Evolutionary conservation across 1,140 invertebrate species (phyloP).

Genomic region (Euschistus heros): DNA sequence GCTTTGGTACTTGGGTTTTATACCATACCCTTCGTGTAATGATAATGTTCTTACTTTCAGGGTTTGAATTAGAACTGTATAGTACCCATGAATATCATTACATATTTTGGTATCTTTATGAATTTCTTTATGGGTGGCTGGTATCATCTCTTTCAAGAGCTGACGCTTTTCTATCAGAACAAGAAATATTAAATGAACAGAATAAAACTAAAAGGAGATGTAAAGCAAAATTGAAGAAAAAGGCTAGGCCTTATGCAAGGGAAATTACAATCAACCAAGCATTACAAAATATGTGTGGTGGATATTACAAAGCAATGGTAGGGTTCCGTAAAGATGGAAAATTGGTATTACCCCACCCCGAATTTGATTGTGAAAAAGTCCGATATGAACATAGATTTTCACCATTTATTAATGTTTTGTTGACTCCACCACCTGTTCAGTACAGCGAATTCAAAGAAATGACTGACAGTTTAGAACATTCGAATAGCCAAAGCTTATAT

Average conservation of each 20-base stretch:
- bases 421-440: constrained; percentile 81
- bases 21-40: constrained; percentile 94
- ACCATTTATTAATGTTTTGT: constrained; percentile 64
- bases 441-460: constrained; percentile 74
- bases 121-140: constrained; percentile 89
- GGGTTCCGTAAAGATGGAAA: constrained; percentile 60
- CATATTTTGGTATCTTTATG: constrained; percentile 92
- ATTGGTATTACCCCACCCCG: constrained; percentile 62
- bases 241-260: constrained; percentile 62
- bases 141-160: constrained; percentile 81
- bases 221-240: constrained; percentile 46
- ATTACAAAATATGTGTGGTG: constrained; percentile 85
- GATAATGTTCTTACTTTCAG: constrained; percentile 87
- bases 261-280: constrained; percentile 82
- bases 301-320: constrained; percentile 79
- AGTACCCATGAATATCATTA: constrained; percentile 94
- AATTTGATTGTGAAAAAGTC: constrained; percentile 88
- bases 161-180: constrained; percentile 68
- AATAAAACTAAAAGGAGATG: constrained; percentile 34
- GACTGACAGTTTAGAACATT: constrained; percentile 38
- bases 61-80: constrained; percentile 91
- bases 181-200: constrained; percentile 48
- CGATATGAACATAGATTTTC: constrained; percentile 89
- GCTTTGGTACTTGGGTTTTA: constrained; percentile 90
- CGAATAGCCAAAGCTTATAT: constrained; percentile 49